These are phyloP conservation scores for Clarias platycephalus DNA, from an alignment of 2,797 vertebrate genomes.

Conservation along the genomic window DNA sequence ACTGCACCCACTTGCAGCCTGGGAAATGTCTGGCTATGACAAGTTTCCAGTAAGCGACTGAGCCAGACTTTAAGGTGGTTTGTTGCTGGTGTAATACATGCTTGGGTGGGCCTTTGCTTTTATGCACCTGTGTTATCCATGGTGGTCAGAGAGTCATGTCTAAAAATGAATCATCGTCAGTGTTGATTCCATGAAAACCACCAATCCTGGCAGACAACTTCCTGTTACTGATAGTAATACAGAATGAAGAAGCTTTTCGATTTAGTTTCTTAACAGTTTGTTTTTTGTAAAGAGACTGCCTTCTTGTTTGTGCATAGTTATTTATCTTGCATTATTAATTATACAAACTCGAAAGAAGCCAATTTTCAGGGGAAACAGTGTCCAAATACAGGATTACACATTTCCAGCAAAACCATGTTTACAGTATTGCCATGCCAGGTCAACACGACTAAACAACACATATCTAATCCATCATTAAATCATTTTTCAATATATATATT, in stretches of 20 bases:
- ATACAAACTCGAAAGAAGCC: not conserved
- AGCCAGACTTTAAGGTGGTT: slow-evolving; percentile 22
- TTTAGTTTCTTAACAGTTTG: not conserved
- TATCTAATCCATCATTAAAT: too few species aligned
- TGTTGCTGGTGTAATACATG: slow-evolving; percentile 12
- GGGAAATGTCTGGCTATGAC: slow-evolving; percentile 20
- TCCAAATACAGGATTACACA: not conserved
- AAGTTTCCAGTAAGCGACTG: slow-evolving; percentile 41
- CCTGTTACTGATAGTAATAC: not conserved
- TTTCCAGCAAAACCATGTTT: not conserved
- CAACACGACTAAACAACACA: not conserved
- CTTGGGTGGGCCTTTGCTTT: slow-evolving; percentile 10
- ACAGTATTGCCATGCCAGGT: not conserved
- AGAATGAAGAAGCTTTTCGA: not conserved
- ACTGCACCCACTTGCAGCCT: slow-evolving; percentile 18
- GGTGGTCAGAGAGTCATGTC: slow-evolving; percentile 1
- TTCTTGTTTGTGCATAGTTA: not conserved
- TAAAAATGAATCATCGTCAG: slow-evolving; percentile 19
- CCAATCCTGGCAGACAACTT: not conserved
- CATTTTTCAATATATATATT: too few species aligned
- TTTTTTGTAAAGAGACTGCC: not conserved
- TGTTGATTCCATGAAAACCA: not conserved
- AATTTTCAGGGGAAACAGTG: not conserved
- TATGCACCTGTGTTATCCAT: slow-evolving; percentile 27
- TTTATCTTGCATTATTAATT: not conserved